Evolutionary conservation across 1,140 invertebrate genomes (phyloP), one percentile per base, ranked within the genome.

Genomic region (Halyomorpha halys): DNA sequence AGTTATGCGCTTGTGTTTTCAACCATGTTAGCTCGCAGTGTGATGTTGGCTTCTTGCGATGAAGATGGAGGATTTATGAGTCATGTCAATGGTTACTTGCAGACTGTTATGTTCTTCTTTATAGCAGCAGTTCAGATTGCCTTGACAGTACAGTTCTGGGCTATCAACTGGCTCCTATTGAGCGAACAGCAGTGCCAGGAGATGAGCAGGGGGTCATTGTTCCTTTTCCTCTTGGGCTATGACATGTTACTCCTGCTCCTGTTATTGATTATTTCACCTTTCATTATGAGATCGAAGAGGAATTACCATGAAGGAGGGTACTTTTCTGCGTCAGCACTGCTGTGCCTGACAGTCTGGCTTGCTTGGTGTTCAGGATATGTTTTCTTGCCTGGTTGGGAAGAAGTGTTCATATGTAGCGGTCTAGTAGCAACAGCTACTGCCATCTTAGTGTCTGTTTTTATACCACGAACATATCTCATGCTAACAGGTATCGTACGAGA

Each of bases 31-130:
- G 75, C 81, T 2, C 76, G 82, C 49, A 74, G 80, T 11, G 73
- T 83, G 49, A 80, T 83, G 64, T 69, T 85, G 1, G 76, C 80
- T 6, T 79, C 80, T 30, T 80, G 81, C 19, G 79, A 77, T 64
- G 68, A 75, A 19, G 76, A 76, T 4, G 79, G 79, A 1, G 77
- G 80, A 0, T 77, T 82, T 53, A 78, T 80, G n/a, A 78, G 77
- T 19, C 82, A 84, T 69, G 76, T 84, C 3, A 84, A 82, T 59
- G 80, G 81, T 6, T 76, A 82, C 44, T 73, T 84, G 6, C 81
- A 83, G 63, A 73, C 76, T 9, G 56, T 80, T 3, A 72, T 82
- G 68, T 72, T 79, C 27, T 77, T 83, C 67, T 84, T 84, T 70
- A 78, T 83, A 70, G 72, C 72, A 18, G 73, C 73, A 25, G 80